Base-by-base conservation (phyloP, 2,888 invertebrate genomes). In the Andricus curvator region DNA sequence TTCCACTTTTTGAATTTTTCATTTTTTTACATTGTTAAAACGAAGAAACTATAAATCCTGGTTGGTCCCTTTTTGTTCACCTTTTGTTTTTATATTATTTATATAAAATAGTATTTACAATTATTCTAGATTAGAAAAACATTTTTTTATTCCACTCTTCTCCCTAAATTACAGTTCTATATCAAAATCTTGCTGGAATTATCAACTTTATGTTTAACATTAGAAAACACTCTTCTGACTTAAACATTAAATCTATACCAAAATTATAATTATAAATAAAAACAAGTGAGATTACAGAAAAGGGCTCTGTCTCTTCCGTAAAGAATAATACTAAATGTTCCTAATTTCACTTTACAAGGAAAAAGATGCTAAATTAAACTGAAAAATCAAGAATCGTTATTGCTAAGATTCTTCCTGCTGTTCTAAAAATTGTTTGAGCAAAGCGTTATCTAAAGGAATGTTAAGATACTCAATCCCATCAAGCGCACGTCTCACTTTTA, bases 391-490 rank as follows among this genome's bases (percentile, higher is more conserved):
- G 25, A 62, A 62, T 62, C 25, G 3, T 22, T 62, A 62, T 15
- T 62, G 25, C 15, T 25, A 22, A 25, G 62, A 62, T 62, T 33
- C 60, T 82, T 93, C 93, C 86, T 95, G 94, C 89, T 95, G 94
- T 81, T 96, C 96, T 74, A 96, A 91, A 93, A 98, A 97, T 90
- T 98, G 97, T 89, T 96, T 95, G 81, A 98, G 92, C 65, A 98
- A 93, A 20, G 93, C 91, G 84, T 94, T 95, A 85, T 96, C 96
- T 37, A 98, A 95, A 0, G 98, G 97, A 91, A 98, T 97, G 33
- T 94, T 90, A 51, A 98, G 93, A 89, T 96, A 95, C 91, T 98
- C 98, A 77, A 96, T 95, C 51, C 98, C 98, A 91, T 98, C 98
- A 44, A 94, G 93, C 22, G 95, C 96, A 88, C 98, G 95, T 90